phyloP scores from a whole-genome alignment of 2,797 vertebrate genomes.

The Sebastes trivittatus region DNA sequence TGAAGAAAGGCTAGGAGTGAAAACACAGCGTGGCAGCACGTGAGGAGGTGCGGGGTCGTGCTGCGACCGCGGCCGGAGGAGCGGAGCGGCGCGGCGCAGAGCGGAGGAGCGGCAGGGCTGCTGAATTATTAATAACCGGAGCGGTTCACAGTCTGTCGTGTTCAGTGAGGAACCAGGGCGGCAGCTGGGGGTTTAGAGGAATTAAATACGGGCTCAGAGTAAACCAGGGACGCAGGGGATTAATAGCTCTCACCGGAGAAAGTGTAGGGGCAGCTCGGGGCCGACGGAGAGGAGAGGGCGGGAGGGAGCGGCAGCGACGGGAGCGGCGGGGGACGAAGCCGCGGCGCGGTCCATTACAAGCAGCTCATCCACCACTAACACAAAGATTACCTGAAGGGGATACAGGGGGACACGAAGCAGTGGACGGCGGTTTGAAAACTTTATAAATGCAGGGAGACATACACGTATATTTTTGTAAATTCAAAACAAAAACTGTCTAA shows the following conservation, averaged over 20 bases:
- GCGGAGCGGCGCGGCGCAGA: slow-evolving; percentile 13
- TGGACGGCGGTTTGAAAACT: not conserved
- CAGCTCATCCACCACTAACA: not conserved
- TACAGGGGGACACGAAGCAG: not conserved
- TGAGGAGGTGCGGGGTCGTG: slow-evolving; percentile 70
- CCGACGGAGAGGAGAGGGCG: slow-evolving; percentile 56
- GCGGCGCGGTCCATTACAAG: slow-evolving; percentile 18
- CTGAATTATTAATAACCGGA: slow-evolving; percentile 88
- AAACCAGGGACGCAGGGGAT: slow-evolving; percentile 85
- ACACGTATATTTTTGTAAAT: not conserved
- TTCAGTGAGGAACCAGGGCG: slow-evolving; percentile 83
- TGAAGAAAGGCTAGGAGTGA: slow-evolving; percentile 26
- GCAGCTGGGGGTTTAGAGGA: slow-evolving; percentile 88
- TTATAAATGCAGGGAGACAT: not conserved
- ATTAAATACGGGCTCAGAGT: slow-evolving; percentile 87
- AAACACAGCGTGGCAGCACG: slow-evolving; percentile 30
- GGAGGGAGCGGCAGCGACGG: slow-evolving; percentile 42
- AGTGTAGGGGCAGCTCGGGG: slow-evolving; percentile 73
- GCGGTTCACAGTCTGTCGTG: slow-evolving; percentile 84
- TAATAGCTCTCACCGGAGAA: slow-evolving; percentile 82
- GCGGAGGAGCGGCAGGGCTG: slow-evolving; percentile 45
- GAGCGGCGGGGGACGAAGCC: slow-evolving; percentile 30
- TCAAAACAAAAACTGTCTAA: no score
- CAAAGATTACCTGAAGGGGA: slow-evolving; percentile 18
- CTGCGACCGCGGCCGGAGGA: slow-evolving; percentile 73